Evolutionary conservation across 1,140 invertebrate genomes (phyloP).

Genomic region (Zaprionus kolodkinae): DNA sequence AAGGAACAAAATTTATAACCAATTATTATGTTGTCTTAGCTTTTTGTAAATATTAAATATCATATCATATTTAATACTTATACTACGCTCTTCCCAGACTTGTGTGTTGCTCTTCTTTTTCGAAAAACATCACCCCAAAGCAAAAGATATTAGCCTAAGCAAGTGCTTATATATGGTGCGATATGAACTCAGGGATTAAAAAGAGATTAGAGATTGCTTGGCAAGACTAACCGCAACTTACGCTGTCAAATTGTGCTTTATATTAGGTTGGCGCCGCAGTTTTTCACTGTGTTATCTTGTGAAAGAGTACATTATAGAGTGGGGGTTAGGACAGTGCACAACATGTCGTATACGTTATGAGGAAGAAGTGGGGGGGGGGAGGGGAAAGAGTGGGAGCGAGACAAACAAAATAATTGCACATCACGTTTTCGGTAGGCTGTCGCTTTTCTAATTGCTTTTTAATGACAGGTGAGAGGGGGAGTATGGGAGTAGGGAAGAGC

Average conservation of each 20-base stretch:
- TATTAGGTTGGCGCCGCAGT: background rate
- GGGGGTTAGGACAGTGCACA: conserved; percentile 11
- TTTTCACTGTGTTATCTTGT: background rate
- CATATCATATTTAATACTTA: background rate
- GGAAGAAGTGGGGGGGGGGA: background rate
- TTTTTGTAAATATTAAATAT: too few relatives aligned
- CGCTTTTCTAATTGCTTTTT: conserved; percentile 62
- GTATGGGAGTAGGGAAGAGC: too few relatives aligned
- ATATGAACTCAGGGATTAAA: background rate
- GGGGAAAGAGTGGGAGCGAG: background rate
- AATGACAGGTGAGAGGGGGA: conserved; percentile 37
- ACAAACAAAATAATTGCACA: conserved; percentile 29
- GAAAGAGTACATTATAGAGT: conserved; percentile 15
- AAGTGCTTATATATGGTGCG: background rate
- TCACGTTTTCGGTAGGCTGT: conserved; percentile 21
- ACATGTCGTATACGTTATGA: conserved; percentile 53
- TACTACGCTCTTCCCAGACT: background rate
- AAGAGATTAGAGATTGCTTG: background rate
- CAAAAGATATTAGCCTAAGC: background rate
- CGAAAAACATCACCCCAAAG: background rate
- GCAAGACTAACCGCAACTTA: background rate
- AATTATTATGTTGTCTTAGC: background rate
- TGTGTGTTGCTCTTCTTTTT: background rate
- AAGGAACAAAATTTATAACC: too few relatives aligned
- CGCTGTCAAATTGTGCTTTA: conserved; percentile 7